Conservation (phyloP, 2,888 invertebrate species). For the Proisotoma minuta region DNA sequence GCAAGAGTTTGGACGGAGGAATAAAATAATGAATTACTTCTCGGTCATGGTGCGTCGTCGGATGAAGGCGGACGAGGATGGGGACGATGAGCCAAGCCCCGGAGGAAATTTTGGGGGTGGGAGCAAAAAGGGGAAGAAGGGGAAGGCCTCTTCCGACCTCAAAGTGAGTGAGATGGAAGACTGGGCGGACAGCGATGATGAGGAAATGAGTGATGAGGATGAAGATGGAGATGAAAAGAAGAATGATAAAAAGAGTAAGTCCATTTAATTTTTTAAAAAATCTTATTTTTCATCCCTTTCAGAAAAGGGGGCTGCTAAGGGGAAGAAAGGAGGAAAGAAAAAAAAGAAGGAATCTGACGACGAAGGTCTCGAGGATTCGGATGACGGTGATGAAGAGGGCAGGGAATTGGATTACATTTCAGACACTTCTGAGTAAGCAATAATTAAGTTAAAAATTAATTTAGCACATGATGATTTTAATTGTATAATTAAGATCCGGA, state of each 20-base stretch:
- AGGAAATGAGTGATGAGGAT: constrained; percentile 67
- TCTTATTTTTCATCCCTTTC: constrained; percentile 2
- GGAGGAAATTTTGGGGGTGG: constrained; percentile 59
- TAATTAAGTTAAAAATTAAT: neutral
- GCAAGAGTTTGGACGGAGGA: constrained; percentile 88
- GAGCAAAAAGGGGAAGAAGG: constrained; percentile 18
- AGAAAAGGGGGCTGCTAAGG: constrained; percentile 50
- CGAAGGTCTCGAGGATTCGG: constrained; percentile 92
- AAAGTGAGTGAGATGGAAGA: constrained; percentile 93
- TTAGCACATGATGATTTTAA: neutral
- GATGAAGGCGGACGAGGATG: constrained; percentile 64
- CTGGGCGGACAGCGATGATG: constrained; percentile 76
- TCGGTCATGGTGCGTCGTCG: constrained; percentile 88
- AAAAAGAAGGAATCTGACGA: constrained; percentile 78
- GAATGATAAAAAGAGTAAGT: constrained; percentile 62
- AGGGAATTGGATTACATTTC: constrained; percentile 91
- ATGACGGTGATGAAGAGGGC: constrained; percentile 95
- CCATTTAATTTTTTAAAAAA: constrained; percentile 43
- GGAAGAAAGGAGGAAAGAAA: constrained; percentile 56
- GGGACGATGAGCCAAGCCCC: constrained; percentile 54
- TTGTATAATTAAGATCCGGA: constrained; percentile 26
- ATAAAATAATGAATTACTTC: constrained; percentile 93
- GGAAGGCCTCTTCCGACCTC: constrained; percentile 55
- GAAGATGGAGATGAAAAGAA: constrained; percentile 57
- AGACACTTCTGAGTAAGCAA: constrained; percentile 63